Percentiles rank a stretch among this genome's conserved stretches.
These are phyloP conservation scores for Dysmachus trigonus DNA, from an alignment of 2,888 invertebrate species.

Conservation along the genomic window DNA sequence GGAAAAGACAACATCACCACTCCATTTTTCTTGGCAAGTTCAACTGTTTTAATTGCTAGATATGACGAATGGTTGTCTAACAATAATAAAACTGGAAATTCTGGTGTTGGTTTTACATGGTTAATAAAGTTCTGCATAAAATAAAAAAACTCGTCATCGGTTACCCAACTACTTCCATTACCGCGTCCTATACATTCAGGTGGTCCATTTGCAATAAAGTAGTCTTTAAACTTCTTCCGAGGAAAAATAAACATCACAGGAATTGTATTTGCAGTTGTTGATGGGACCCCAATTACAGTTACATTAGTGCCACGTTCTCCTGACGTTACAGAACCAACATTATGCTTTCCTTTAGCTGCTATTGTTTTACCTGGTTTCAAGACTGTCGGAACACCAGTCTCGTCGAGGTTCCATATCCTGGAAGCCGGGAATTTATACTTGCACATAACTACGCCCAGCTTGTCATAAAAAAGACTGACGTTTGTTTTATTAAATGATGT, in stretches of 20 bases:
- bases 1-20: slow-evolving; percentile 55
- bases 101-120: slow-evolving; percentile 48
- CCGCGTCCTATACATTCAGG: slow-evolving; percentile 51
- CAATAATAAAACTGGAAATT: slow-evolving; percentile 54
- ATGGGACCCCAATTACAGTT: slow-evolving; percentile 54
- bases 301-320: slow-evolving; percentile 52
- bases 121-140: not conserved
- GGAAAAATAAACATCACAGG: slow-evolving; percentile 56
- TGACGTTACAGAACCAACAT: slow-evolving; percentile 43
- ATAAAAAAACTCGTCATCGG: not conserved
- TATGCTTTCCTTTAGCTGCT: slow-evolving; percentile 37
- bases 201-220: slow-evolving; percentile 55
- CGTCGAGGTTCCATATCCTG: slow-evolving; percentile 41
- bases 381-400: slow-evolving; percentile 42
- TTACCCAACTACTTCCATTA: not conserved
- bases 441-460: slow-evolving; percentile 1
- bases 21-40: not conserved
- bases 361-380: slow-evolving; percentile 37
- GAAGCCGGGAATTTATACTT: slow-evolving; percentile 34
- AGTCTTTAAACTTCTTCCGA: slow-evolving; percentile 53
- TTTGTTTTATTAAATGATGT: slow-evolving; percentile 36
- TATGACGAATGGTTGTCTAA: slow-evolving; percentile 57
- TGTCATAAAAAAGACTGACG: slow-evolving; percentile 39
- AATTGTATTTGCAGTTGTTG: slow-evolving; percentile 54
- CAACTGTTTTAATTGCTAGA: slow-evolving; percentile 52